phyloP scores from a whole-genome alignment of 2,888 invertebrate species.

The Plagodis pulveraria region DNA sequence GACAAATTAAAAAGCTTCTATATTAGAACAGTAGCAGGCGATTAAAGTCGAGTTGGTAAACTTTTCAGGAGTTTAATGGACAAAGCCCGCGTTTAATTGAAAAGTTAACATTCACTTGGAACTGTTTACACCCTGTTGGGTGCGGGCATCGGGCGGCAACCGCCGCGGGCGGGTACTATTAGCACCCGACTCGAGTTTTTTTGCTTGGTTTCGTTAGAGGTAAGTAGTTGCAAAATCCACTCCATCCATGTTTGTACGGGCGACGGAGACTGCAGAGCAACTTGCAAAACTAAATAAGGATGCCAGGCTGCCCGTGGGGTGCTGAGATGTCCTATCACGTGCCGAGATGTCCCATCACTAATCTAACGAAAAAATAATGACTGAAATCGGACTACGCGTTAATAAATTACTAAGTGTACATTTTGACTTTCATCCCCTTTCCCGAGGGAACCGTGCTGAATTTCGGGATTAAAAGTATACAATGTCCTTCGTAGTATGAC shows the following conservation, averaged over 20 bases:
- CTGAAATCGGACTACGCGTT: too few relatives aligned
- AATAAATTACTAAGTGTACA: too few relatives aligned
- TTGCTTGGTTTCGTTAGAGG: conserved; percentile 34
- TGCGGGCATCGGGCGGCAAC: conserved; percentile 5
- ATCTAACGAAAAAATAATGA: too few relatives aligned
- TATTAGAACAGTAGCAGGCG: conserved; percentile 38
- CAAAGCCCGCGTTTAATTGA: conserved; percentile 41
- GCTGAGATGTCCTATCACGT: too few relatives aligned
- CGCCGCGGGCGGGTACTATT: conserved; percentile 1
- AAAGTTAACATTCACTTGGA: conserved; percentile 49
- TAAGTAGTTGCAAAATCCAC: conserved; percentile 23
- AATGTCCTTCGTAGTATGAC: too few relatives aligned
- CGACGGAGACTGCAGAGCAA: neutral
- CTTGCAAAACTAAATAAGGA: too few relatives aligned
- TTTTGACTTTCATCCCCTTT: too few relatives aligned
- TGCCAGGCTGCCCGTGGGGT: too few relatives aligned
- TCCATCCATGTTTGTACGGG: neutral
- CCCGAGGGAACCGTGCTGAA: too few relatives aligned
- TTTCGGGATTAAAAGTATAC: too few relatives aligned
- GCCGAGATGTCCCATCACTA: too few relatives aligned
- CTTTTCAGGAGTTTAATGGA: conserved; percentile 14
- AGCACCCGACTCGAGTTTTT: too few relatives aligned
- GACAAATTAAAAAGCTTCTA: conserved; percentile 31
- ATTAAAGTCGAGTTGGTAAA: conserved; percentile 46
- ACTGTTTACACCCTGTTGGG: conserved; percentile 26